A percentile compares a stretch with the other conserved stretches of the same genome.
Evolutionary conservation across 2,113 vertebrate genomes (phyloP).

Genomic region (Otolemur garnettii): DNA sequence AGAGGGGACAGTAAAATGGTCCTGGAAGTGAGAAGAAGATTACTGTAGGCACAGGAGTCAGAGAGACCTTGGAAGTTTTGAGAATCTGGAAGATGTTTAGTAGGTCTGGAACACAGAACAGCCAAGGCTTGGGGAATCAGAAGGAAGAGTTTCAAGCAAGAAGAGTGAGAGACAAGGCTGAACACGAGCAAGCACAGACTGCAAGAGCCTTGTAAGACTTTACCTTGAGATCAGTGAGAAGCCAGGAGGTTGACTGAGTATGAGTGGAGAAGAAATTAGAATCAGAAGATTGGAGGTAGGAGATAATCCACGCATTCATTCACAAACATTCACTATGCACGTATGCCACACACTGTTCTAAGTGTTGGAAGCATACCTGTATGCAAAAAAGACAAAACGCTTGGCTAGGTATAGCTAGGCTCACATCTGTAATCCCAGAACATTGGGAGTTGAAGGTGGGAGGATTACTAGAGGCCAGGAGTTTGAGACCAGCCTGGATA

Average conservation of each 20-base stretch:
- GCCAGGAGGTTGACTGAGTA: not conserved
- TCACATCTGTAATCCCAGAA: too few species aligned
- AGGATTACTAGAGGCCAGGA: too few species aligned
- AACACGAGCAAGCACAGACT: not conserved
- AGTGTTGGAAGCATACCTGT: not conserved
- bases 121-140: not conserved
- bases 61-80: not conserved
- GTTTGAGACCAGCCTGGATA: too few species aligned
- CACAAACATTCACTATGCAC: not conserved
- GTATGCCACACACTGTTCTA: not conserved
- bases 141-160: not conserved
- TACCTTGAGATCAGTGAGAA: not conserved
- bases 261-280: not conserved
- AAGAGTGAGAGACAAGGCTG: not conserved
- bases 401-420: too few species aligned
- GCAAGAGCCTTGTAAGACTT: not conserved
- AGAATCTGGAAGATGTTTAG: not conserved
- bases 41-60: not conserved
- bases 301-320: not conserved
- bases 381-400: not conserved
- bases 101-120: not conserved
- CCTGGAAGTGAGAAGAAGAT: not conserved
- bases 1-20: not conserved
- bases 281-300: not conserved
- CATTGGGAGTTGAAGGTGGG: too few species aligned